These are phyloP conservation scores for Antigone vipio DNA, from an alignment of 2,113 vertebrate genomes.

Conservation along the genomic window DNA sequence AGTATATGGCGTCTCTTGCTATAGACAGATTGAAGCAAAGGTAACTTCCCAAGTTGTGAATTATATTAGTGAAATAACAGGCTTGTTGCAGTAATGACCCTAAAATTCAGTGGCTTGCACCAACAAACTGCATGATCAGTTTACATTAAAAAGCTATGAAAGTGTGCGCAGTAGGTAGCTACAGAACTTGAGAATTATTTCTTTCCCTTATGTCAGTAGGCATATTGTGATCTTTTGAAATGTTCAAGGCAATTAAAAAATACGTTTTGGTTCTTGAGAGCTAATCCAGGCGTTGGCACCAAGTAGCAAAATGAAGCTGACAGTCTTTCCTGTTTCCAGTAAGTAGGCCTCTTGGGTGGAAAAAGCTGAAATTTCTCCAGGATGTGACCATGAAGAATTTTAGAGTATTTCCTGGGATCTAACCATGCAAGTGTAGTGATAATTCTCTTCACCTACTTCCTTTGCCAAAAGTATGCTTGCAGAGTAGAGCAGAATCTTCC, in stretches of 20 bases:
- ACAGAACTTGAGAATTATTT: neutral
- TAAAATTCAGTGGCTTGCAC: neutral
- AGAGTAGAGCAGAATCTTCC: neutral
- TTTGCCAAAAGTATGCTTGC: neutral
- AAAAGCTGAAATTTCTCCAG: neutral
- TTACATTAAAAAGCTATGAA: neutral
- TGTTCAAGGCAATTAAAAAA: neutral
- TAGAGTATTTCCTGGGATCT: neutral
- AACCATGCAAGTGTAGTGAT: neutral
- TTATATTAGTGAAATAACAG: neutral
- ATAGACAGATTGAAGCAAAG: slow-evolving; percentile 98
- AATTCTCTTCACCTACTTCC: neutral
- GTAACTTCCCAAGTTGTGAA: slow-evolving; percentile 65
- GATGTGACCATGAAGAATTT: neutral
- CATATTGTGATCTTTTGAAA: neutral
- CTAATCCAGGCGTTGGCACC: neutral
- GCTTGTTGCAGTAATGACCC: neutral
- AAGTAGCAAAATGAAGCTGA: neutral
- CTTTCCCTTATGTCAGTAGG: neutral
- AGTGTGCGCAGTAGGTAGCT: neutral
- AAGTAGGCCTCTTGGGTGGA: neutral
- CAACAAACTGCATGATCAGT: neutral
- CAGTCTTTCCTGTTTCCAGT: neutral
- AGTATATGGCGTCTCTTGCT: slow-evolving; percentile 95
- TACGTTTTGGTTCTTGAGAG: neutral